phyloP scores from a whole-genome alignment of 2,797 vertebrate species.

The Onychomys arenicola region DNA sequence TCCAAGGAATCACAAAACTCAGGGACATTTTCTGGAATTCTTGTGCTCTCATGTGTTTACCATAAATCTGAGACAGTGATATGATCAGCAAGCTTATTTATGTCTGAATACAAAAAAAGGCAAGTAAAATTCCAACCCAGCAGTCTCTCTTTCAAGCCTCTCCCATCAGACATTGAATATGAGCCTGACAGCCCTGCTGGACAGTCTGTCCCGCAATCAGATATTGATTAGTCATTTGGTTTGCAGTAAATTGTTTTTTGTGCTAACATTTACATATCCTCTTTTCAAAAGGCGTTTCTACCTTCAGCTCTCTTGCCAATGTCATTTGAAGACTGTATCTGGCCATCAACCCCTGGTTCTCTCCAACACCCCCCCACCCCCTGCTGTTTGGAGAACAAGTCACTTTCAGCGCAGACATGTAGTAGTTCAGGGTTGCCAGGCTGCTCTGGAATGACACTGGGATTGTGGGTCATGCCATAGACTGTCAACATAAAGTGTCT shows the following conservation, averaged over 20 bases:
- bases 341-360: background rate
- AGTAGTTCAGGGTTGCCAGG: background rate
- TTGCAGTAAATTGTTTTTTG: slow-evolving; percentile 74
- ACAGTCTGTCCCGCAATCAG: slow-evolving; percentile 43
- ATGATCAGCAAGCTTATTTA: slow-evolving; percentile 82
- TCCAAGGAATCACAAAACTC: slow-evolving; percentile 71
- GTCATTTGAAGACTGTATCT: slow-evolving; percentile 59
- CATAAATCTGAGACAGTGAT: slow-evolving; percentile 83
- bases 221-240: slow-evolving; percentile 81
- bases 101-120: slow-evolving; percentile 76
- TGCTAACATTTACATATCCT: slow-evolving; percentile 69
- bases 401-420: background rate
- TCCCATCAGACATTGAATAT: slow-evolving; percentile 42
- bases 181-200: slow-evolving; percentile 50
- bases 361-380: background rate
- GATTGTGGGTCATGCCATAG: slow-evolving; percentile 55
- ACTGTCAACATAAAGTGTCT: slow-evolving; percentile 48
- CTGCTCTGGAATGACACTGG: slow-evolving; percentile 28
- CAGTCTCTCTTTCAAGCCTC: slow-evolving; percentile 60
- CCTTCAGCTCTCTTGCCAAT: slow-evolving; percentile 55
- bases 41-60: slow-evolving; percentile 73
- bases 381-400: slow-evolving; percentile 11
- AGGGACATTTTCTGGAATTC: slow-evolving; percentile 77
- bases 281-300: slow-evolving; percentile 28
- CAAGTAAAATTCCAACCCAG: slow-evolving; percentile 68